These are phyloP conservation scores for Polia nebulosa DNA, from an alignment of 2,888 invertebrate species.

Conservation along the genomic window DNA sequence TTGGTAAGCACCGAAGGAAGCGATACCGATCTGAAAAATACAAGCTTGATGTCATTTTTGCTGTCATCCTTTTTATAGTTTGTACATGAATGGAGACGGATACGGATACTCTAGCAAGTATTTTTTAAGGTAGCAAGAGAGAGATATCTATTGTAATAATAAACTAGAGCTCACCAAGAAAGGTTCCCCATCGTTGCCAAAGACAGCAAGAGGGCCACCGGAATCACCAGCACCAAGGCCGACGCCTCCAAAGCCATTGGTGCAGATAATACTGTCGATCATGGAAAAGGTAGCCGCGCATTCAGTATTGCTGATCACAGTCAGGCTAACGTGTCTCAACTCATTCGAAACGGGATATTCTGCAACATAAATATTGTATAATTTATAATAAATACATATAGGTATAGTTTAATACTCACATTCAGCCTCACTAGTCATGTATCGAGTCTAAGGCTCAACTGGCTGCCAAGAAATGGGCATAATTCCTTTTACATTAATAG, in stretches of 20 bases:
- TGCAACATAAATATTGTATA: conserved; percentile 39
- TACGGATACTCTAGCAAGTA: not conserved
- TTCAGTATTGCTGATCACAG: conserved; percentile 69
- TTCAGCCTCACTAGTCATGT: not conserved
- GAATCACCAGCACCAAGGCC: conserved; percentile 79
- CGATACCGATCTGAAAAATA: conserved; percentile 25
- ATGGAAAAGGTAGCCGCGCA: conserved; percentile 68
- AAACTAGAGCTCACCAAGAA: conserved; percentile 22
- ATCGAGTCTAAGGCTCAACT: not conserved
- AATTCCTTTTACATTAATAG: not conserved
- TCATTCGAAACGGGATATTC: conserved; percentile 65
- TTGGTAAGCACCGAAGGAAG: conserved; percentile 62
- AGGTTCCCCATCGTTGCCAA: conserved; percentile 13
- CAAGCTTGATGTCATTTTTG: not conserved
- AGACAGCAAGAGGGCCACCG: conserved; percentile 70
- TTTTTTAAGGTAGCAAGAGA: not conserved
- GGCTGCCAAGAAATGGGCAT: not conserved
- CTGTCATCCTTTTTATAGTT: not conserved
- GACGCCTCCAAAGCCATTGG: conserved; percentile 73
- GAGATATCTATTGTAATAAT: not conserved
- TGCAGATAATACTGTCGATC: conserved; percentile 72
- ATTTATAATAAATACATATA: not conserved
- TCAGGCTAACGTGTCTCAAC: conserved; percentile 72
- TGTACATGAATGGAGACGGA: not conserved
- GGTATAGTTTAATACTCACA: too few species aligned